Base-by-base conservation (phyloP, 2,888 invertebrate species). In the Tupiocoris notatus region DNA sequence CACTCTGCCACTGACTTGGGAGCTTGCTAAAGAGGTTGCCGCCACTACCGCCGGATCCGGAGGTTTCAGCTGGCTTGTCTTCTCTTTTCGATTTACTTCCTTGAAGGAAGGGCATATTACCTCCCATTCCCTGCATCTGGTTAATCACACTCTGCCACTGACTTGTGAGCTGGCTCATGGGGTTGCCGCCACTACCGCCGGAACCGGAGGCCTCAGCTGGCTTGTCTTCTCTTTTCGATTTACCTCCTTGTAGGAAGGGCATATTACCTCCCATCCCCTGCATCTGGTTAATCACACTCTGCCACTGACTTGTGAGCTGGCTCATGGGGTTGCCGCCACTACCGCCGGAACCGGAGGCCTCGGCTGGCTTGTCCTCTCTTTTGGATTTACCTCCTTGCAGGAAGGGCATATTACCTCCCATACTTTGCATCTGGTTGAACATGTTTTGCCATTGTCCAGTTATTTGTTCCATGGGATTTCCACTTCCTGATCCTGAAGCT, bases 381-480 rank as follows among this genome's bases (percentile, higher is more conserved):
- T 59, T 61, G 20, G 24, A 20, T 24, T 59, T 59, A 12, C 16
- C 21, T 2, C 23, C 6, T 67, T 18, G 2, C 2, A 66, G 12
- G 70, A 70, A 70, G 12, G 70, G 70, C 70, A 70, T 70, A 59
- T 70, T n/a, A 39, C 59, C 59, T 59, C 17, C 9, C 17, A 59
- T 12, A n/a, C 17, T 59, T 6, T 6, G 59, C 7, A 59, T 59
- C 7, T 6, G n/a, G 7, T n/a, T n/a, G n/a, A 16, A 16, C 59
- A n/a, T 59, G 59, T 12, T n/a, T 18, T 59, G 59, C 59, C 17
- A n/a, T n/a, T 59, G 59, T n/a, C 18, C n/a, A 17, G 21, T 9
- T 7, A 67, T n/a, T 21, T 67, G 67, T 2, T 21, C 22, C 17
- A 67, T 21, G 56, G 67, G 67, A 16, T 57, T 67, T 22, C 67